Percentiles rank a stretch among this genome's conserved stretches.
Conservation (phyloP, 2,888 invertebrate species). For the Ophioninae sp. region DNA sequence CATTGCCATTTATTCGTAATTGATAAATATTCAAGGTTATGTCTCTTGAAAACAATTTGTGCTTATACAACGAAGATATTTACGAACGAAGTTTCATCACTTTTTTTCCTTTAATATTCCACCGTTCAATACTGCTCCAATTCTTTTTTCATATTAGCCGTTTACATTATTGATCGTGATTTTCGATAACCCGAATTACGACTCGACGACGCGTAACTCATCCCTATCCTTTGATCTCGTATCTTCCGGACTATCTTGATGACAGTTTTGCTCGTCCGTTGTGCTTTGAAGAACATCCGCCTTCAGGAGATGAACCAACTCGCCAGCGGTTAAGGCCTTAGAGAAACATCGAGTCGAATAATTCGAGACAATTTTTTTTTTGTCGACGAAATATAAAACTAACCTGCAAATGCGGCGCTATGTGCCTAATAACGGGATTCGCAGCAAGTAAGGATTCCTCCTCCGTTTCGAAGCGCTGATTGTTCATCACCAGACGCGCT, state of each 20-base stretch:
- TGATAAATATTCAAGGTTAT: no score
- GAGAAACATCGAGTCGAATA: slow-evolving; percentile 28
- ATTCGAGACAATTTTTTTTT: neutral
- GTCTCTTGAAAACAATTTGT: no score
- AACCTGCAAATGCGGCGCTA: slow-evolving; percentile 80
- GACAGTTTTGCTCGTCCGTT: slow-evolving; percentile 71
- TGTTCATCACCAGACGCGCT: slow-evolving; percentile 83
- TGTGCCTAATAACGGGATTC: slow-evolving; percentile 78
- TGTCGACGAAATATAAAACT: slow-evolving; percentile 4
- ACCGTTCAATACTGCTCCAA: neutral
- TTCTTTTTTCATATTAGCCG: neutral
- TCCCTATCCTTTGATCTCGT: slow-evolving; percentile 13
- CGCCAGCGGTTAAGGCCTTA: slow-evolving; percentile 81
- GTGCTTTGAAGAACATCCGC: slow-evolving; percentile 80
- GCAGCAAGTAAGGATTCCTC: slow-evolving; percentile 74
- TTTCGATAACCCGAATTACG: slow-evolving; percentile 3
- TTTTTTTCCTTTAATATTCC: no score
- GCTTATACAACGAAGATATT: no score
- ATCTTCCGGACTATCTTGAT: slow-evolving; percentile 45
- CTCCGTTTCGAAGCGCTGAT: slow-evolving; percentile 82
- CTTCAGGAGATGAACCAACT: slow-evolving; percentile 81
- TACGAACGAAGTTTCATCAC: no score
- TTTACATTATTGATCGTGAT: neutral
- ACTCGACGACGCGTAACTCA: slow-evolving; percentile 2
- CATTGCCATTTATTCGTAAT: no score